Evolutionary conservation across 2,113 vertebrate species (phyloP), one percentile per base, ranked within the genome.

Genomic region (Stigmatopora nigra): DNA sequence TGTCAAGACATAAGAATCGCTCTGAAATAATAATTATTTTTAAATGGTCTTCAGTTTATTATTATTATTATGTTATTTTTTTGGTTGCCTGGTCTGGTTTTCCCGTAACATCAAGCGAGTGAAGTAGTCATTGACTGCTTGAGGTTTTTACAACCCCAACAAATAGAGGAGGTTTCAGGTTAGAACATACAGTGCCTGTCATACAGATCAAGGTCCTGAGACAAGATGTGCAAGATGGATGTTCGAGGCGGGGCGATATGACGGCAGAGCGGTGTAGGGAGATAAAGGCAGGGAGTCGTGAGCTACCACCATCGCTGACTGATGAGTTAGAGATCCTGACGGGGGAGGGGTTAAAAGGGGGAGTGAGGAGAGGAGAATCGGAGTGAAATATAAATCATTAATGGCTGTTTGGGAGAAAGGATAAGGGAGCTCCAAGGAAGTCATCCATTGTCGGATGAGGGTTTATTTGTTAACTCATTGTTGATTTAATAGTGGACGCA

Each of bases 211-310:
- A 81, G 82, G 65, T 80, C 68, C 74, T 65, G 52, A 52, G 41
- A 38, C 61, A 7, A n/a, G n/a, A 56, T 51, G 63, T 16, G 48
- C 69, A 83, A 88, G 88, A 89, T 78, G 73, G 84, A 88, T 87
- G 79, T 75, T 77, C 78, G 46, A 73, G 84, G 83, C 70, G 73
- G 70, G 69, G 60, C 72, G 77, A 84, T 82, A 80, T 87, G 87
- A 88, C 72, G 75, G 69, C 72, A 61, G 63, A 76, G 73, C 74
- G 75, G 76, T 78, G 68, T 78, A 75, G 74, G 68, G 81, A 82
- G 84, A 88, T 85, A 87, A 87, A 87, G 86, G 59, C 0, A 46
- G 70, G 81, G 84, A 83, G 75, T 77, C 79, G 75, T 57, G 68
- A 80, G 66, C 58, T 61, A 67, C 81, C 52, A 38, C 41, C n/a